These are phyloP conservation scores for Rhagoletis zephyria DNA, from an alignment of 1,140 invertebrate species.

Conservation along the genomic window DNA sequence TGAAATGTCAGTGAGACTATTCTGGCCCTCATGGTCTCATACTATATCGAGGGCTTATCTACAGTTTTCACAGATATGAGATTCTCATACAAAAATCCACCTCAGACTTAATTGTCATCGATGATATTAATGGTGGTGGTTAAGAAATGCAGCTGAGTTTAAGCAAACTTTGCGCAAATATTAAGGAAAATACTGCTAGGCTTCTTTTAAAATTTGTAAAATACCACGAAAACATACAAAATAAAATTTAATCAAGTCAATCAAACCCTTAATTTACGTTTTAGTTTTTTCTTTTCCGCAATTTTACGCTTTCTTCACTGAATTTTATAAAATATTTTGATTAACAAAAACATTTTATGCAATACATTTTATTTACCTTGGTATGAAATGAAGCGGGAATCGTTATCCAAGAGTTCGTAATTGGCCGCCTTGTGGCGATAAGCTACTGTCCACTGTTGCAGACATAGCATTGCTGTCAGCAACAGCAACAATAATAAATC, in stretches of 20 bases:
- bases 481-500: conserved; percentile 60
- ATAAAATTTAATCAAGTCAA: neutral
- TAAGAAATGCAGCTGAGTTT: neutral
- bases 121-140: too few relatives aligned
- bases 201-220: neutral
- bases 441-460: neutral
- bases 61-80: too few relatives aligned
- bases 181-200: neutral
- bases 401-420: conserved; percentile 68
- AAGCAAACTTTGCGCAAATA: neutral
- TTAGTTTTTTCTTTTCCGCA: neutral
- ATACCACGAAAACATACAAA: neutral
- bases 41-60: too few relatives aligned
- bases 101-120: too few relatives aligned
- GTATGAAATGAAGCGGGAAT: conserved; percentile 74
- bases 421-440: conserved; percentile 59
- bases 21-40: too few relatives aligned
- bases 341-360: neutral
- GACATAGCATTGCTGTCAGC: conserved; percentile 56
- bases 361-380: conserved; percentile 71
- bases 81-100: too few relatives aligned
- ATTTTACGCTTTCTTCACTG: conserved; percentile 16
- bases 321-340: conserved; percentile 12
- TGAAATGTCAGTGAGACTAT: too few relatives aligned
- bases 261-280: too few relatives aligned